phyloP scores from a whole-genome alignment of 2,113 vertebrate species.

The Heteronetta atricapilla region DNA sequence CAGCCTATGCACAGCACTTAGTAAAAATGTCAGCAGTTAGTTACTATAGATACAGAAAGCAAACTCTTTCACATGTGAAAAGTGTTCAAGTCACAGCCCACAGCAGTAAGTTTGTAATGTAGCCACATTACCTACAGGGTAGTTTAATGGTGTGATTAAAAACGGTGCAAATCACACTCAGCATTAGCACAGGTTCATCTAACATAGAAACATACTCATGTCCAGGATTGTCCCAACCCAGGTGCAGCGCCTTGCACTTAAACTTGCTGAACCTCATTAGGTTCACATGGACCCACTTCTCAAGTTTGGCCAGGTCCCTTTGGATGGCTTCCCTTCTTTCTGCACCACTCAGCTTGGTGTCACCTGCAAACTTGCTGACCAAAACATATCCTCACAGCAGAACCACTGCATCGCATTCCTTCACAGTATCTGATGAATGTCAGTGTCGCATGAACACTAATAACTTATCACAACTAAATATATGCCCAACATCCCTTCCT shows the following conservation, averaged over 20 bases:
- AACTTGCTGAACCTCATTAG: too few relatives aligned
- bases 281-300: too few relatives aligned
- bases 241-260: too few relatives aligned
- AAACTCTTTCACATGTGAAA: background rate
- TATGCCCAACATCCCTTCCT: background rate
- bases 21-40: background rate
- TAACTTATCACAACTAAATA: background rate
- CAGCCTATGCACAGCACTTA: slow-evolving; percentile 15
- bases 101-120: background rate
- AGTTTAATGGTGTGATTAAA: background rate
- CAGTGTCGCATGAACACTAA: background rate
- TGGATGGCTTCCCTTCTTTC: too few relatives aligned
- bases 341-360: too few relatives aligned
- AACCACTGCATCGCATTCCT: background rate
- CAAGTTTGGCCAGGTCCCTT: too few relatives aligned
- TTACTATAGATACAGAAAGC: slow-evolving; percentile 44
- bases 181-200: background rate
- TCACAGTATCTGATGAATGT: background rate
- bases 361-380: too few relatives aligned
- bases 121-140: background rate
- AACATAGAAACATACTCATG: background rate
- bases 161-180: background rate
- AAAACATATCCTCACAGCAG: background rate
- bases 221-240: too few relatives aligned
- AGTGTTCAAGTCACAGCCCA: background rate